Conservation (phyloP, 2,888 invertebrate genomes). For the Drosophila nr. fundita region DNA sequence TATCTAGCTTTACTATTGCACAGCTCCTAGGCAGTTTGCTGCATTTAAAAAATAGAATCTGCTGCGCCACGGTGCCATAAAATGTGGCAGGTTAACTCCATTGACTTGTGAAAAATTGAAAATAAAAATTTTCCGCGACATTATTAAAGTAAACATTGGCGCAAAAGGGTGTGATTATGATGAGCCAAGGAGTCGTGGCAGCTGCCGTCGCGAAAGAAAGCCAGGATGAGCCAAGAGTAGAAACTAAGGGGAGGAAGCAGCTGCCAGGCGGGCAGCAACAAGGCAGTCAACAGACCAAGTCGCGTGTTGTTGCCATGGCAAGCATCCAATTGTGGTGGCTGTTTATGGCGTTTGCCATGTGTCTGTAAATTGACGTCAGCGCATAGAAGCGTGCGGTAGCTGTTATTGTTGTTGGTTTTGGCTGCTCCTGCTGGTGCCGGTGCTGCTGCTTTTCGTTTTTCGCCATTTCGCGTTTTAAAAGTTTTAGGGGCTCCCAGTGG, state of each 20-base stretch:
- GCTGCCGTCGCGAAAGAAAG: conserved; percentile 30
- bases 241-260: not conserved
- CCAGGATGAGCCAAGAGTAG: not conserved
- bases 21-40: not conserved
- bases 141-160: conserved; percentile 80
- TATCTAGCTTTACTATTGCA: rapidly evolving
- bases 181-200: conserved; percentile 67
- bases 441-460: conserved; percentile 29
- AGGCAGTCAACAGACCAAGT: conserved; percentile 8
- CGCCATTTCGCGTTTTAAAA: conserved; percentile 74
- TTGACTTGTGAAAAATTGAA: conserved; percentile 78
- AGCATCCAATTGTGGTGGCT: conserved; percentile 77
- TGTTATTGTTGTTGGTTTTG: conserved; percentile 14
- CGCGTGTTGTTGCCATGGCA: conserved; percentile 63
- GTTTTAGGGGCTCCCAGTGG: conserved; percentile 73
- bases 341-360: conserved; percentile 77
- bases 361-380: conserved; percentile 76
- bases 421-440: conserved; percentile 13
- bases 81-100: conserved; percentile 74
- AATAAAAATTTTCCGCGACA: conserved; percentile 81
- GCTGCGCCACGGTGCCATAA: conserved; percentile 53
- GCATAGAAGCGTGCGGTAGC: conserved; percentile 20
- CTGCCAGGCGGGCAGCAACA: conserved; percentile 12
- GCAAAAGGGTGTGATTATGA: conserved; percentile 80
- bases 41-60: not conserved